A percentile compares a stretch with the other conserved stretches of the same genome.
phyloP scores from a whole-genome alignment of 2,113 vertebrate species.

The Bagarius yarrelli region DNA sequence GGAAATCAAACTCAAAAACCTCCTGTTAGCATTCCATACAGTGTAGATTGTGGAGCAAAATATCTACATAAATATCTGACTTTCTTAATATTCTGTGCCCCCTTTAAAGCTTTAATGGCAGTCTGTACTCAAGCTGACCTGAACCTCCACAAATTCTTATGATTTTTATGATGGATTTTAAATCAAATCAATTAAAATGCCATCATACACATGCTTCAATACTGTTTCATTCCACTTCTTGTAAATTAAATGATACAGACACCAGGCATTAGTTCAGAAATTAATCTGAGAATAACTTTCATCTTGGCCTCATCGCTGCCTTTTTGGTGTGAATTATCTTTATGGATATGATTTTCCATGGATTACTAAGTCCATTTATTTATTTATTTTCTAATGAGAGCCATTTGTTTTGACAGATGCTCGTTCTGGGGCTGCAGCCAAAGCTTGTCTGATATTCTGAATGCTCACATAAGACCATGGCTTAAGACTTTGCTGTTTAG shows the following conservation, averaged over 20 bases:
- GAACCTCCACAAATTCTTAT: too few species aligned
- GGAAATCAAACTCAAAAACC: too few species aligned
- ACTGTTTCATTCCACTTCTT: slow-evolving; percentile 40
- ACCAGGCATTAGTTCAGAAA: slow-evolving; percentile 47
- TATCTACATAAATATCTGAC: too few species aligned
- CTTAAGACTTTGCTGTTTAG: slow-evolving; percentile 72
- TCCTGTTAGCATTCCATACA: background rate
- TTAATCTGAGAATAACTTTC: slow-evolving; percentile 49
- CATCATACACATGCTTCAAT: background rate
- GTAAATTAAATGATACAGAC: slow-evolving; percentile 44
- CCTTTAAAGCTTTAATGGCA: too few species aligned
- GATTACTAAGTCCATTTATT: slow-evolving; percentile 64
- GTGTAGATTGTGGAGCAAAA: background rate
- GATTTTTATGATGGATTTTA: too few species aligned
- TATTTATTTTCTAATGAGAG: slow-evolving; percentile 65
- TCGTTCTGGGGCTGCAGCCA: slow-evolving; percentile 73
- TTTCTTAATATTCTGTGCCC: too few species aligned
- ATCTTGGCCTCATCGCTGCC: slow-evolving; percentile 49
- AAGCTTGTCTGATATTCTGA: slow-evolving; percentile 71
- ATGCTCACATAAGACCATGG: slow-evolving; percentile 67
- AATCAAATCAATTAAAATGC: too few species aligned
- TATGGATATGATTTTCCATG: slow-evolving; percentile 54
- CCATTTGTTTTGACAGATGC: slow-evolving; percentile 78
- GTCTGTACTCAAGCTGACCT: too few species aligned
- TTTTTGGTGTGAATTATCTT: slow-evolving; percentile 56